These are phyloP conservation scores for Meda fulgida DNA, from an alignment of 2,797 vertebrate species.

Conservation along the genomic window DNA sequence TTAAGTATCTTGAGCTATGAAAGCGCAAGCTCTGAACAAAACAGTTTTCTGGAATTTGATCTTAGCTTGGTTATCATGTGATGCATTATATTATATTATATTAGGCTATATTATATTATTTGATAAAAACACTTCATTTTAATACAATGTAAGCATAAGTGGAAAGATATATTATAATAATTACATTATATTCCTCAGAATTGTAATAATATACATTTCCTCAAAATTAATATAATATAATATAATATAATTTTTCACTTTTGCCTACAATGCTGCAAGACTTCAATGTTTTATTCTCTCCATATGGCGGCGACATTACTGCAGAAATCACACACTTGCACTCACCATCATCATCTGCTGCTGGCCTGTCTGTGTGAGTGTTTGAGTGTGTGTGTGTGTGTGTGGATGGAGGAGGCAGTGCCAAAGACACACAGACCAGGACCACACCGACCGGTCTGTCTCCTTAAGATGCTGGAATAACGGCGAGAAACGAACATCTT, in stretches of 20 bases:
- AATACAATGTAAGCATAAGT: background rate
- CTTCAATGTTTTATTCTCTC: background rate
- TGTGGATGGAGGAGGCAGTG: constrained; percentile 37
- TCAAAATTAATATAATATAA: background rate
- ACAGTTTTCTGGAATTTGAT: background rate
- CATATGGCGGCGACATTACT: constrained; percentile 39
- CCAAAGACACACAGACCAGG: constrained; percentile 37
- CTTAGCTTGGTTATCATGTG: background rate
- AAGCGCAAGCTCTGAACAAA: background rate
- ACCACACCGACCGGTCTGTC: constrained; percentile 42
- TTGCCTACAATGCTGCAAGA: background rate
- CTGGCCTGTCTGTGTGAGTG: constrained; percentile 12
- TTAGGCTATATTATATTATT: too few relatives aligned
- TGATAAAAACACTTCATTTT: too few relatives aligned
- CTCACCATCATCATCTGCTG: background rate
- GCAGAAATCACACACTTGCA: constrained; percentile 25
- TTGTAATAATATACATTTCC: background rate
- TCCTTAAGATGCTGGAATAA: constrained; percentile 59
- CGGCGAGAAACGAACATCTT: constrained; percentile 25
- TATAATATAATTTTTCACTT: background rate
- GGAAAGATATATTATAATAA: background rate
- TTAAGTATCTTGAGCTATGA: background rate
- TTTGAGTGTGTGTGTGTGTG: background rate
- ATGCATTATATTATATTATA: too few relatives aligned
- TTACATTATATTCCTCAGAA: background rate